A percentile compares a stretch with the other conserved stretches of the same genome.
These are phyloP conservation scores for Forbesichthys agassizii DNA, from an alignment of 2,113 vertebrate species.

Conservation along the genomic window DNA sequence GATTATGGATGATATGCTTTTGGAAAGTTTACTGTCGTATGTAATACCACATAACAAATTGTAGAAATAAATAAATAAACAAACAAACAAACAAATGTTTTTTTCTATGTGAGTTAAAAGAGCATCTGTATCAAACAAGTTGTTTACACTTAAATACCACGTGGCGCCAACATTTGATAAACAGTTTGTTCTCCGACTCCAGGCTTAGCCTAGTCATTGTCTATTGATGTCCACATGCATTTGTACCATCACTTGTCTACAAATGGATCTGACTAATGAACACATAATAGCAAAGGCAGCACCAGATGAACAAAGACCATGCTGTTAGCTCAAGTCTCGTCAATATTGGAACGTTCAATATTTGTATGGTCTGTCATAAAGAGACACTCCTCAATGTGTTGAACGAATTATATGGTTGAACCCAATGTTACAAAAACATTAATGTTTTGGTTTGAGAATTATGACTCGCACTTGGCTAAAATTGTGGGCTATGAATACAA, in stretches of 20 bases:
- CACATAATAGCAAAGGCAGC: conserved; percentile 30
- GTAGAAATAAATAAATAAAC: conserved; percentile 4
- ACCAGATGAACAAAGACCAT: conserved; percentile 22
- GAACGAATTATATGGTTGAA: neutral
- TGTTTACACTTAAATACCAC: conserved; percentile 6
- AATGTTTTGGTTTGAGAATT: too few species aligned
- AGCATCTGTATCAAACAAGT: conserved; percentile 11
- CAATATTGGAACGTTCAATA: conserved; percentile 16
- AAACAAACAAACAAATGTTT: neutral
- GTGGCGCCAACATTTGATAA: conserved; percentile 15
- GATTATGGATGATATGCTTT: neutral
- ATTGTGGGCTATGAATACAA: too few species aligned
- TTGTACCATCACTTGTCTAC: conserved; percentile 37
- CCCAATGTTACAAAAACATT: too few species aligned
- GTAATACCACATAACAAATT: neutral
- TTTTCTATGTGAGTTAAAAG: conserved; percentile 1
- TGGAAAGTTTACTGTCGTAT: neutral
- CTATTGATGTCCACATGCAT: conserved; percentile 30
- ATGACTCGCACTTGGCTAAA: too few species aligned
- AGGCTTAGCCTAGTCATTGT: conserved; percentile 4
- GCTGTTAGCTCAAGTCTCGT: conserved; percentile 23
- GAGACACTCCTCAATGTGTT: conserved; percentile 16
- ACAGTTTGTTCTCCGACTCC: conserved; percentile 27
- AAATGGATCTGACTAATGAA: conserved; percentile 42
- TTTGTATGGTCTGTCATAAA: neutral